Evolutionary conservation across 1,140 invertebrate species (phyloP), one percentile per base, ranked within the genome.

Genomic region (Bombus pyrosoma): DNA sequence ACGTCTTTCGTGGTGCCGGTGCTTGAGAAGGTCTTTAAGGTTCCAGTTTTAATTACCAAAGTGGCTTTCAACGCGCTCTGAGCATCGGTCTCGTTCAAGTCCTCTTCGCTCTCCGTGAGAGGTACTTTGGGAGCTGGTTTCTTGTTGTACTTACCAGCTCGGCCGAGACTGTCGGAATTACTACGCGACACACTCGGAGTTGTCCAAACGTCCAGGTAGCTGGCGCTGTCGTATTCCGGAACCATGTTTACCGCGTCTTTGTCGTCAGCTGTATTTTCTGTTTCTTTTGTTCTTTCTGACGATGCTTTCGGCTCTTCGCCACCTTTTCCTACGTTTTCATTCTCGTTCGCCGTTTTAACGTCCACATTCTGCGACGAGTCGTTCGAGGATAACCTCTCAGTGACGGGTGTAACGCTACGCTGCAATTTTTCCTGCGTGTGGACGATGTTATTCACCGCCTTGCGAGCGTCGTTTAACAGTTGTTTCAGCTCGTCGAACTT

Each of bases 71-170:
- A 64, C 1, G 93, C 90, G 69, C 92, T 92, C 59, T 91, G 75
- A 15, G 89, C 85, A 12, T 85, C 77, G 22, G n/a, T 41, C 9
- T 91, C 87, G 25, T 86, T 68, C 13, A 72, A 39, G 12, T 77
- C 62, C 6, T 93, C 92, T 43, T 86, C 62, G 53, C 72, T 78
- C 25, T 13, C 74, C 43, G 75, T 9, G 4, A 83, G 39, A 1
- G 93, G 94, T 18, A 74, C 89, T 79, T 90, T 94, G 2, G 95
- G 95, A 0, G 95, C 95, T 39, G 92, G 93, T 72, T 92, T 95
- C 80, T 95, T 95, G 57, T 95, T 81, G 69, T 95, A 95, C 74
- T 91, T 94, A 4, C 95, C 95, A 0, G 94, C 94, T 43, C 95
- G 91, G 75, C 86, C 86, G 18, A 87, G 85, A 13, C 75, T 78